Conservation (phyloP, 2,888 invertebrate genomes). For the Meiosimyza platycephala region DNA sequence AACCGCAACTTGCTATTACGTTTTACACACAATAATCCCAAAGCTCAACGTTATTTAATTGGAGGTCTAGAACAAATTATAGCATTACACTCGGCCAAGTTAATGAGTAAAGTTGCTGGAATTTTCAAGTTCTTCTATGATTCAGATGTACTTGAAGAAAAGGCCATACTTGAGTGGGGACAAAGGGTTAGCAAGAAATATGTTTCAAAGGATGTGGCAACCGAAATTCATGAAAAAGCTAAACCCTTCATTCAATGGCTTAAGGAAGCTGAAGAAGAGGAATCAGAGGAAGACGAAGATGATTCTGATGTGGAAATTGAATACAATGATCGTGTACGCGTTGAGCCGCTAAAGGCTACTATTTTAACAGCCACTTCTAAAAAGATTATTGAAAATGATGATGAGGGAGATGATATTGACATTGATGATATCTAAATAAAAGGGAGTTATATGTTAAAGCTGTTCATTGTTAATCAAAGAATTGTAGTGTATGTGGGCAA, state of each 20-base stretch:
- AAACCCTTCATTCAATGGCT: slow-evolving; percentile 97
- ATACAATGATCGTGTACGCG: slow-evolving; percentile 88
- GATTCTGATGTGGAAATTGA: slow-evolving; percentile 81
- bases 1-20: slow-evolving; percentile 84
- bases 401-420: slow-evolving; percentile 86
- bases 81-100: slow-evolving; percentile 78
- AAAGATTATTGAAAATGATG: slow-evolving; percentile 71
- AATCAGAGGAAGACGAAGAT: slow-evolving; percentile 73
- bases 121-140: slow-evolving; percentile 95
- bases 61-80: slow-evolving; percentile 96
- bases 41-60: slow-evolving; percentile 91
- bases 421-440: slow-evolving; percentile 88
- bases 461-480: slow-evolving; percentile 18
- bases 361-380: slow-evolving; percentile 64
- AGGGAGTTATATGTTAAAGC: slow-evolving; percentile 17
- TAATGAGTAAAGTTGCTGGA: slow-evolving; percentile 90
- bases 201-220: slow-evolving; percentile 88
- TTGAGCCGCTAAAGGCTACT: slow-evolving; percentile 77
- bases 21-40: slow-evolving; percentile 83
- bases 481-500: slow-evolving; percentile 11
- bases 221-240: slow-evolving; percentile 92
- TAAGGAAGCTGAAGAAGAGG: slow-evolving; percentile 93
- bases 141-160: slow-evolving; percentile 93
- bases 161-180: slow-evolving; percentile 94
- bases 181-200: slow-evolving; percentile 95